Evolutionary conservation across 1,140 invertebrate genomes (phyloP).

Genomic region (Brachionus koreanus): DNA sequence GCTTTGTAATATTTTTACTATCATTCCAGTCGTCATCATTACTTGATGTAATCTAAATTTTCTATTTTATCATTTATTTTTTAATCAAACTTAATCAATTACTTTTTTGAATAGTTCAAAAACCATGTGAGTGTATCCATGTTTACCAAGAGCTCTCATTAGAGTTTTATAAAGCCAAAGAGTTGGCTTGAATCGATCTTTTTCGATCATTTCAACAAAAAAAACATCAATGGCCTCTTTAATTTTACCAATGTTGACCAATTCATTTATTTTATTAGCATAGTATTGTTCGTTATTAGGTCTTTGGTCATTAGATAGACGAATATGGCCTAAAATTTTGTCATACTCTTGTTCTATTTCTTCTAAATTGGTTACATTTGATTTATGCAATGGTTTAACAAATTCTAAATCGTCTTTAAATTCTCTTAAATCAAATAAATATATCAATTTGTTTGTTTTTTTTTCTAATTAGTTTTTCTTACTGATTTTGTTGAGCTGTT

Average conservation of each 20-base stretch:
- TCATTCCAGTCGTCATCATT: conserved; percentile 35
- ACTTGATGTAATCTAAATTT: not conserved
- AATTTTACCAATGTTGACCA: conserved; percentile 6
- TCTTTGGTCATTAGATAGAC: conserved; percentile 24
- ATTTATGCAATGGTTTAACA: not conserved
- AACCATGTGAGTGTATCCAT: conserved; percentile 43
- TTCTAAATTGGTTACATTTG: not conserved
- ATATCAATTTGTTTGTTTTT: not conserved
- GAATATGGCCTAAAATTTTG: conserved; percentile 17
- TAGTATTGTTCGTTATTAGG: conserved; percentile 25
- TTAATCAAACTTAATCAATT: not conserved
- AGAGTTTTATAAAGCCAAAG: conserved; percentile 34
- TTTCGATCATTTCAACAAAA: conserved; percentile 32
- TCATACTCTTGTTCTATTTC: conserved; percentile 18
- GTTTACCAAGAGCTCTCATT: not conserved
- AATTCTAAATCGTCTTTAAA: not conserved
- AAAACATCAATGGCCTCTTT: conserved; percentile 26
- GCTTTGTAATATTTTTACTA: not conserved
- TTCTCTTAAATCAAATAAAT: not conserved
- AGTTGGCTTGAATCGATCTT: conserved; percentile 30
- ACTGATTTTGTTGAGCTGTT: not conserved
- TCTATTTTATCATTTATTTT: not conserved
- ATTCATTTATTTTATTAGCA: conserved; percentile 27
- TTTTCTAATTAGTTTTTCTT: not conserved
- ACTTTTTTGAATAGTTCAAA: conserved; percentile 42